Conservation (phyloP, 1,140 invertebrate species). For the Ptiloglossa arizonensis region DNA sequence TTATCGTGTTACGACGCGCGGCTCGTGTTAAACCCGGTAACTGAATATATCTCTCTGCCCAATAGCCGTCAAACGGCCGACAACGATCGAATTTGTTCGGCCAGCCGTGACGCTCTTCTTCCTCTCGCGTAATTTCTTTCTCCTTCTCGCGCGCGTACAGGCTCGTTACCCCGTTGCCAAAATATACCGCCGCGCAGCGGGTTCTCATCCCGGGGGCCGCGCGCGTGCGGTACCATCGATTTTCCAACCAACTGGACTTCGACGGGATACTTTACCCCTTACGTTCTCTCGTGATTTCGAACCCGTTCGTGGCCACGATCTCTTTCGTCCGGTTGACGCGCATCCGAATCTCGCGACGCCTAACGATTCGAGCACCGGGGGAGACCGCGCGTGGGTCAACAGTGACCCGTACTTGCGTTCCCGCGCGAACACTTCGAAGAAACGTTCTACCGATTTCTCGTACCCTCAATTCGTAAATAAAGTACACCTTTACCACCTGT, state of each 20-base stretch:
- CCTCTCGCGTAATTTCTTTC: constrained; percentile 24
- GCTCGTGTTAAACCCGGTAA: constrained; percentile 76
- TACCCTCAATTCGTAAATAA: no score
- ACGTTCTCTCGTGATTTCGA: no score
- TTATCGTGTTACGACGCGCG: constrained; percentile 76
- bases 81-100: constrained; percentile 77
- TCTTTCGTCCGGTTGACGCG: no score
- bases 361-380: no score
- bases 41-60: constrained; percentile 75
- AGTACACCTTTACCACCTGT: no score
- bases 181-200: constrained; percentile 61
- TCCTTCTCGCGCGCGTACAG: constrained; percentile 19
- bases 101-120: constrained; percentile 56
- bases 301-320: no score
- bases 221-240: constrained; percentile 6
- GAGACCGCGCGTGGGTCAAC: no score
- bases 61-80: constrained; percentile 75
- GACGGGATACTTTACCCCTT: not conserved
- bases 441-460: no score
- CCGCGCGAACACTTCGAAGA: no score
- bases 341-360: no score
- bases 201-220: constrained; percentile 24
- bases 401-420: no score
- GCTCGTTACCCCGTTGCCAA: constrained; percentile 57
- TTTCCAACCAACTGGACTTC: constrained; percentile 4